Evolutionary conservation across 2,888 invertebrate genomes (phyloP), one percentile per base, ranked within the genome.

Genomic region (Ellobium chinense): DNA sequence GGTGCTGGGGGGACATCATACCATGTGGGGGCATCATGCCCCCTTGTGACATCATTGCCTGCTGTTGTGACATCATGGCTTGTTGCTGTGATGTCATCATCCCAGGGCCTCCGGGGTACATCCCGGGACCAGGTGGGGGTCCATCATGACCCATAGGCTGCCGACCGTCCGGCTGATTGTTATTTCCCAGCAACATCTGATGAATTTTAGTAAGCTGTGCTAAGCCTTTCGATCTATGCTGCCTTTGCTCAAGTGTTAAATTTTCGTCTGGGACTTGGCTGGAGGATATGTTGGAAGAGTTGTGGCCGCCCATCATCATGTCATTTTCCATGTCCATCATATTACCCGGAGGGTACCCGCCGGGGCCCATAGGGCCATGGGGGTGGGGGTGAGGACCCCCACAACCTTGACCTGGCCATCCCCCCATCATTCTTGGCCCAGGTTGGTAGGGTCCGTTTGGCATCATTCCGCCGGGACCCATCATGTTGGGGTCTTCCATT

Each of bases 241-340:
- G 97, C 78, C 97, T 95, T 93, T 99, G 98, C 92, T 98, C 97
- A 54, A 98, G 98, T 76, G 99, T 99, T 88, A 99, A 94, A 93
- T 98, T 98, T 94, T 98, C 98, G 93, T 93, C 90, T 9, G 92
- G 91, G 62, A 92, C 91, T 88, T 92, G 92, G 82, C 86, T 91
- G 74, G 91, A 91, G 72, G 89, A 87, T 77, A 91, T 83, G 82
- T 90, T 90, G 65, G 85, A 81, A 36, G 70, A 80, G 12, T 82
- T 77, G 14, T 77, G 78, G 21, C 1, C 18, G 12, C 54, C 66
- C 5, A 29, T 65, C 78, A 73, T 72, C 58, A 69, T 58, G 60
- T 77, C 75, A 54, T 63, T 73, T 27, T 63, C 60, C 60, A 75
- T 77, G 39, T 81, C 82, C 80, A 80, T 78, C 78, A 83, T 77